Base-by-base conservation (phyloP, 2,797 vertebrate species). In the Tinamus major region DNA sequence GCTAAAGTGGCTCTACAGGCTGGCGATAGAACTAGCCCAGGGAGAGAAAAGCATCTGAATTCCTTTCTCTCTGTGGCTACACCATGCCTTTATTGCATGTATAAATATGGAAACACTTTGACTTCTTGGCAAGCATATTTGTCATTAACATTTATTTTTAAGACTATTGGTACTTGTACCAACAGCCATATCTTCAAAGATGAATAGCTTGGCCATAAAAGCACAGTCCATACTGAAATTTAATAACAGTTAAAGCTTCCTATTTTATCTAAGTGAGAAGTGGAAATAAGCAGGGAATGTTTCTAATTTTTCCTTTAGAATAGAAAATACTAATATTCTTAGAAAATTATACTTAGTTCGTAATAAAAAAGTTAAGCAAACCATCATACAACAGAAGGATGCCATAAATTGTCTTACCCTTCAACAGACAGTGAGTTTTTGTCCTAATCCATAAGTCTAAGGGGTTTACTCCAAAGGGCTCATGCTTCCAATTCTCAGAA, bases 141-240 rank as follows among this genome's bases (percentile, higher is more conserved):
- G 70, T 79, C 41, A 89, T 75, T 93, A 88, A 48, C 39, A 80
- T 83, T 35, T 70, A 53, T 86, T 94, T 96, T 91, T 92, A 91
- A 93, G 74, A 37, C 18, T 61, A 3, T 81, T 55, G 1, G 79
- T 62, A 69, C n/a, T 93, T 95, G 56, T 75, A 64, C 29, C 58
- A 61, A 10, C 64, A 95, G 87, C n/a, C 26, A 4, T 91, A 19
- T 86, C 95, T 96, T 87, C 77, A 76, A 44, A 86, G 59, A 64
- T 81, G 77, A 79, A 55, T 92, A 95, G 83, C 33, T 63, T 68
- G 59, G 14, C 63, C 41, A 93, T 94, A 93, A 95, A 96, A 92
- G 91, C 90, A 92, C 79, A 94, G 53, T 93, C 69, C 44, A 84
- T 55, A 74, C 26, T 87, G 59, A 95, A 95, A 94, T 86, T 68